Percentiles rank a stretch among this genome's conserved stretches.
Evolutionary conservation across 64 coral and sea anemone genomes (phyloP).

Genomic region (Montipora capricornis): DNA sequence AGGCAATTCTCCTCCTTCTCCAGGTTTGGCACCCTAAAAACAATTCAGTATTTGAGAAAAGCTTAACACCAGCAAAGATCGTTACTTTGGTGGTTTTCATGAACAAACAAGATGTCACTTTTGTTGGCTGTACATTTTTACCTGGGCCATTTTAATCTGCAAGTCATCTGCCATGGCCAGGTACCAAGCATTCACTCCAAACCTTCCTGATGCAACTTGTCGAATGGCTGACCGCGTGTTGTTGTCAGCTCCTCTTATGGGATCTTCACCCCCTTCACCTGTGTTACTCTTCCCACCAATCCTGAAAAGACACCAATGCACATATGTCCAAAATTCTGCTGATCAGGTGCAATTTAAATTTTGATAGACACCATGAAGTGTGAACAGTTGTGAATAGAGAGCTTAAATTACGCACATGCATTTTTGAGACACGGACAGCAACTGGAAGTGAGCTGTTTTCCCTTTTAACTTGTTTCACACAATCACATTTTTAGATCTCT

Average conservation of each 20-base stretch:
- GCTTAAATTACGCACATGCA: no score
- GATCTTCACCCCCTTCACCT: conserved; percentile 96
- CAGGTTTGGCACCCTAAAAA: conserved; percentile 93
- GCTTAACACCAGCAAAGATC: background rate
- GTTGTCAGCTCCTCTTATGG: conserved; percentile 58
- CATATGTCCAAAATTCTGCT: no score
- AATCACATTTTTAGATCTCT: no score
- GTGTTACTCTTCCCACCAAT: conserved; percentile 98
- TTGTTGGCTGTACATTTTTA: background rate
- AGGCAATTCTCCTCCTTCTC: conserved; percentile 95
- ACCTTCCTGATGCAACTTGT: conserved; percentile 94
- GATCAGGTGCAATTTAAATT: no score
- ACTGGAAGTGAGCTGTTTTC: no score
- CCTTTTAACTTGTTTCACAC: no score
- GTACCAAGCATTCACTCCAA: conserved; percentile 89
- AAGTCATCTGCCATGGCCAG: conserved; percentile 87
- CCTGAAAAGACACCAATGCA: conserved; percentile 14
- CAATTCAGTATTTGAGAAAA: background rate
- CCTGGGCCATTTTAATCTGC: conserved; percentile 99
- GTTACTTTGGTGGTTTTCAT: background rate
- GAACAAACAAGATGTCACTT: background rate
- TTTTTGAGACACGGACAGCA: no score
- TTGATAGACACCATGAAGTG: no score
- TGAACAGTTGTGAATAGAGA: no score
- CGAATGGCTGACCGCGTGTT: conserved; percentile 88